Conservation (phyloP, 1,140 invertebrate species). For the Drosophila repletoides region DNA sequence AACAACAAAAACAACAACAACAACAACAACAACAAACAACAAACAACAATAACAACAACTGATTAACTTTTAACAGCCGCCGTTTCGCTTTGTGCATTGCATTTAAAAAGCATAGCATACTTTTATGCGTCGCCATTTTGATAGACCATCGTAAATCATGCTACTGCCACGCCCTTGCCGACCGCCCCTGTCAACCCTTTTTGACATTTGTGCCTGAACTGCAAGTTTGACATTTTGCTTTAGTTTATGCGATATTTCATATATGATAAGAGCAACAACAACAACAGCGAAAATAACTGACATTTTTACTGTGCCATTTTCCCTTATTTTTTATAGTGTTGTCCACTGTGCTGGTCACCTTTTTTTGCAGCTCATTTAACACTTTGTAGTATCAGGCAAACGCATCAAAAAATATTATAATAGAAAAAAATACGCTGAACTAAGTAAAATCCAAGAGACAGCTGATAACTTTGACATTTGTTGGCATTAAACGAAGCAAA, state of each 20-base stretch:
- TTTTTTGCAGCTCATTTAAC: conserved; percentile 48
- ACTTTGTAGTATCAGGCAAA: conserved; percentile 33
- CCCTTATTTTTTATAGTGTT: background rate
- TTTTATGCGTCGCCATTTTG: conserved; percentile 61
- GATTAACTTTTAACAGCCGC: conserved; percentile 74
- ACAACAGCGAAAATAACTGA: conserved; percentile 34
- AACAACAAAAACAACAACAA: conserved; percentile 13
- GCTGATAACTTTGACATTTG: conserved; percentile 33
- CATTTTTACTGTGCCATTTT: conserved; percentile 42
- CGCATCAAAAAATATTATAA: conserved; percentile 29
- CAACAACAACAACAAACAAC: conserved; percentile 15
- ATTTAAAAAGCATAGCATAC: conserved; percentile 53
- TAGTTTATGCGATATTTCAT: conserved; percentile 79
- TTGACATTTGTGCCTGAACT: conserved; percentile 50
- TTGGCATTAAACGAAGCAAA: conserved; percentile 19
- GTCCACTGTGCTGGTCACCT: conserved; percentile 27
- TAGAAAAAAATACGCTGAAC: conserved; percentile 21
- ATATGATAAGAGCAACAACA: conserved; percentile 60
- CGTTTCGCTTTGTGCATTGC: conserved; percentile 41
- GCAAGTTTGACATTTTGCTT: conserved; percentile 75
- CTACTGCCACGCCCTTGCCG: conserved; percentile 18
- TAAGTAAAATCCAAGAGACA: background rate
- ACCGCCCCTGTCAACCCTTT: conserved; percentile 55
- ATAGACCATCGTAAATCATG: conserved; percentile 73
- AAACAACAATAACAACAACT: conserved; percentile 45